Evolutionary conservation across 2,797 vertebrate species (phyloP).

Genomic region (Oreochromis grahami): DNA sequence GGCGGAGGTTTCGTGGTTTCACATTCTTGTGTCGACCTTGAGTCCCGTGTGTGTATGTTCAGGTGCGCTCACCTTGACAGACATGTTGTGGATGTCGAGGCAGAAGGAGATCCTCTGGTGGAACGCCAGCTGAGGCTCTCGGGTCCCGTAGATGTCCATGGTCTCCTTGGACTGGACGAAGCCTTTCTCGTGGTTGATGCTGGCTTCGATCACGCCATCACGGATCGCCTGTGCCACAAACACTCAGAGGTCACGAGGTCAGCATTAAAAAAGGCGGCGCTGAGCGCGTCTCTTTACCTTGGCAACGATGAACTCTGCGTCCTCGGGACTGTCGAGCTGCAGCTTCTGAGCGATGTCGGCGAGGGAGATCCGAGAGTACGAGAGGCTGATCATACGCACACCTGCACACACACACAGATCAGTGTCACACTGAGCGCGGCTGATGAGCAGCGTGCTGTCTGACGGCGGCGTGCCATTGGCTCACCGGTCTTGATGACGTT

Average conservation of each 20-base stretch:
- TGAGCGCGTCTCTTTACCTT: conserved; percentile 76
- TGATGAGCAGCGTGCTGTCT: rapidly evolving
- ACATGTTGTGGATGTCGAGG: conserved; percentile 99
- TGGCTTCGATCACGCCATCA: conserved; percentile 96
- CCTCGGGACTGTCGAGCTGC: conserved; percentile 95
- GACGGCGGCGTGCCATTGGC: background rate
- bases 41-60: background rate
- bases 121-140: conserved; percentile 95
- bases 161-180: conserved; percentile 97
- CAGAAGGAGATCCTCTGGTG: conserved; percentile 99
- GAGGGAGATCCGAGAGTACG: conserved; percentile 94
- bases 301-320: conserved; percentile 96
- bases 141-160: conserved; percentile 94
- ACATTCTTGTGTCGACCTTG: background rate
- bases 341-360: conserved; percentile 95
- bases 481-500: conserved; percentile 98
- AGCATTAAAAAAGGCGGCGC: rapidly evolving
- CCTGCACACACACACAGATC: conserved; percentile 77
- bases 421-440: conserved; percentile 35
- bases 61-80: conserved; percentile 83
- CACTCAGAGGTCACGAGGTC: background rate
- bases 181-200: conserved; percentile 98
- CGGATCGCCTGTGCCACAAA: conserved; percentile 84
- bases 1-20: background rate
- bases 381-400: conserved; percentile 97